A percentile compares a stretch with the other conserved stretches of the same genome.
These are phyloP conservation scores for Gallinago nigripennis DNA, from an alignment of 2,797 vertebrate genomes.

Conservation along the genomic window DNA sequence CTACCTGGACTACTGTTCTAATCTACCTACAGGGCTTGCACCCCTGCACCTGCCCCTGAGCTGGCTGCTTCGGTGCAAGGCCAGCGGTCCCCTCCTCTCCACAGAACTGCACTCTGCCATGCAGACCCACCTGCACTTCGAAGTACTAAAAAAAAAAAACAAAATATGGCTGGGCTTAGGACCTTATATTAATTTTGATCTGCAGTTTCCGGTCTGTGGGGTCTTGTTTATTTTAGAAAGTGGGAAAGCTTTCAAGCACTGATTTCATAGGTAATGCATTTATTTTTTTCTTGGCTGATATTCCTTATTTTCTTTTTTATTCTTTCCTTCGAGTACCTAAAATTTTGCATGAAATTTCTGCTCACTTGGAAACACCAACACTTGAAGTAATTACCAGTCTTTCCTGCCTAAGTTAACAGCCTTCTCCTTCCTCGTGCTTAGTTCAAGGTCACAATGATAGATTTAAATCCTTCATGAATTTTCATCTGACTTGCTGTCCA, in stretches of 20 bases:
- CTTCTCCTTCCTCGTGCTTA: constrained; percentile 33
- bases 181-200: neutral
- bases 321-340: constrained; percentile 22
- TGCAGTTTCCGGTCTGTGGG: neutral
- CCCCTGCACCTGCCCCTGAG: neutral
- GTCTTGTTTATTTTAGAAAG: constrained; percentile 17
- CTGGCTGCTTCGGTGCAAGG: neutral
- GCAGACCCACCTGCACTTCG: neutral
- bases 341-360: constrained; percentile 31
- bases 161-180: neutral
- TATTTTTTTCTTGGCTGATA: neutral
- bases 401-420: constrained; percentile 36
- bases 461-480: constrained; percentile 38
- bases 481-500: constrained; percentile 23
- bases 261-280: neutral
- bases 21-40: neutral
- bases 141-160: neutral
- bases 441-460: constrained; percentile 49
- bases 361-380: constrained; percentile 20
- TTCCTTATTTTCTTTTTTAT: neutral
- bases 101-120: neutral
- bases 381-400: constrained; percentile 24
- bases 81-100: neutral
- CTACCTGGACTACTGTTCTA: neutral
- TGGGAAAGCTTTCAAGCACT: constrained; percentile 7